Base-by-base conservation (phyloP, 1,140 invertebrate genomes). In the Plectrocnemia conspersa region DNA sequence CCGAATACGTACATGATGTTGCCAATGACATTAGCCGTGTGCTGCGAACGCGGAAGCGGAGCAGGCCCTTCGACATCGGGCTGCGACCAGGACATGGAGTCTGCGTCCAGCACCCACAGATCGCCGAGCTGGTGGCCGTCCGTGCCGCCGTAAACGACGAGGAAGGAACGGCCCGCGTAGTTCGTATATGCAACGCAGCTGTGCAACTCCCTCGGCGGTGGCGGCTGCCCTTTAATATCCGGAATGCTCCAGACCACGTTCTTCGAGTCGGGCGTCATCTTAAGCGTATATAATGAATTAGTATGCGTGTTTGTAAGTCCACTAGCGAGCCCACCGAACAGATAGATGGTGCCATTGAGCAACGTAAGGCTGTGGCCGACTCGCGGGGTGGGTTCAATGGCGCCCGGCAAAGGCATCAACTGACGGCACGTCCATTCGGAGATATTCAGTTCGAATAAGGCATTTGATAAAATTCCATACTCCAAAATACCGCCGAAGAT, bases 401-500 rank as follows among this genome's bases (percentile, higher is more conserved):
- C 84, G 65, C 81, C 79, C 66, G 89, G 87, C 64, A 86, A 85
- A 0, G 94, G 91, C 66, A 92, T 91, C 48, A 99, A 75, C 66
- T 88, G 83, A 65, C 93, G 93, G 96, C 97, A 99, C 76, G 99
- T 96, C 97, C 97, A 99, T 54, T 92, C 81, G 40, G 88, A 91
- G 2, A 94, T 91, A 75, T 97, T 91, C 6, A 99, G 75, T 74
- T 98, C 97, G 72, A 93, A 98, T 1, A 99, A 71, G 70, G 98
- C 96, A 78, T 97, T 97, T 15, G 94, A 97, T 75, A 99, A 99
- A 76, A 98, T 98, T 49, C 96, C 97, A 83, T 98, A 99, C 72
- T 99, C 97, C 29, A 98, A 88, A 97, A 99, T 99, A 44, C 97
- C 97, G 64, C 97, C 97, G 78, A 99, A 99, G 18, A 98, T 91